Evolutionary conservation across 1,140 invertebrate genomes (phyloP).

Genomic region (Sinella curviseta): DNA sequence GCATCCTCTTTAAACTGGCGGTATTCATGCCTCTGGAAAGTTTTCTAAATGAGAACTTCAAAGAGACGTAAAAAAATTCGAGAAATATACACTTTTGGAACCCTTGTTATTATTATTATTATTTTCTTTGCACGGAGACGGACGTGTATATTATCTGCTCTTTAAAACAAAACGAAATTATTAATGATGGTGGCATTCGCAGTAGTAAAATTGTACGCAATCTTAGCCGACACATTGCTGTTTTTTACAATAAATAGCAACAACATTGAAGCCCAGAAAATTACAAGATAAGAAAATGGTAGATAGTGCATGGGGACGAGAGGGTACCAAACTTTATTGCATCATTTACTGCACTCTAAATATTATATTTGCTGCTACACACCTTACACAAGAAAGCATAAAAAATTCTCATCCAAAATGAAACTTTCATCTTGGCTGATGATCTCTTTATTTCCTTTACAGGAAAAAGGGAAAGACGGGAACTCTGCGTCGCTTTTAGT

Average conservation of each 20-base stretch:
- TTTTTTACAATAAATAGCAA: background rate
- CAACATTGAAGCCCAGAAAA: background rate
- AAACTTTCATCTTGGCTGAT: conserved; percentile 4
- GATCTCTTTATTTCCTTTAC: background rate
- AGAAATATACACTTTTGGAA: too few species aligned
- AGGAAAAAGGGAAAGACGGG: background rate
- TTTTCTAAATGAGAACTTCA: too few species aligned
- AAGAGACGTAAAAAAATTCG: too few species aligned
- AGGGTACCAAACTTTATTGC: background rate
- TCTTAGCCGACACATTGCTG: background rate
- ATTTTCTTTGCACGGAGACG: too few species aligned
- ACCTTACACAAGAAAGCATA: background rate
- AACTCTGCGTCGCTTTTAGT: background rate
- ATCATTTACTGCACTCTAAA: conserved; percentile 9
- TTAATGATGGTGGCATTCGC: too few species aligned
- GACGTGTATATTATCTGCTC: too few species aligned
- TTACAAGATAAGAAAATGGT: background rate
- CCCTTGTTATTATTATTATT: too few species aligned
- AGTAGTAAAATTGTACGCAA: too few species aligned
- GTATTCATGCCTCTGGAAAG: too few species aligned
- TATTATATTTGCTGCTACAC: background rate
- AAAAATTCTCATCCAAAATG: background rate
- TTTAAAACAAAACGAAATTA: too few species aligned
- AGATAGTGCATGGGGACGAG: background rate
- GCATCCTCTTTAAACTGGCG: too few species aligned